Base-by-base conservation (phyloP, 2,888 invertebrate species). In the Agrotis clavis region DNA sequence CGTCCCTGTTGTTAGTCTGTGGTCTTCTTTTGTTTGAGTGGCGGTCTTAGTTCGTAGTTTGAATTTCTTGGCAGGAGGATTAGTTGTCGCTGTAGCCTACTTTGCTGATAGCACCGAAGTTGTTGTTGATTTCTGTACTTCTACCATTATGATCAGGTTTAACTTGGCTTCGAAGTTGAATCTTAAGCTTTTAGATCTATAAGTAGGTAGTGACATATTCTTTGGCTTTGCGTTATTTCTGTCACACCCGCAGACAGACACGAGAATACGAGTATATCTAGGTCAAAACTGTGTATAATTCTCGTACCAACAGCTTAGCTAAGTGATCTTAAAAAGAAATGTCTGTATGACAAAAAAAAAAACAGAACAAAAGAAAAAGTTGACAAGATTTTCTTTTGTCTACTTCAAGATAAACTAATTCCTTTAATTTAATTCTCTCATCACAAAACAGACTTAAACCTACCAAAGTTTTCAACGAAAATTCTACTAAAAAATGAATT, bases 11-110 rank as follows among this genome's bases (percentile, higher is more conserved):
- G 45, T 51, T 57, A 19, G 21, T 48, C 57, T 65, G 65, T 56
- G 61, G 35, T 62, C 41, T 65, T 61, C 30, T 75, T 75, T 63
- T 64, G 67, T 74, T 77, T 74, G 6, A 70, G 59, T 51, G 76
- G 48, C 48, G 18, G 48, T 75, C 50, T 57, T 76, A 57, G 48
- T 50, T 9, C 41, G 30, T 13, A 57, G n/a, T 30, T 50, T 48
- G 13, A 16, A 41, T 41, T 41, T 75, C 48, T 67, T 72, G 1
- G 48, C 6, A 54, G 30, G 14, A n/a, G 35, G n/a, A 47, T 72
- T 76, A 56, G 19, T 0, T 19, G 25, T 53, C 4, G 0, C 21
- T 25, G 50, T 30, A 68, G 50, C 21, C 45, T 50, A 30, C 30
- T 45, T 35, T 45, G 6, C 14, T 30, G 19, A 18, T 1, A 18